These are phyloP conservation scores for Canis aureus DNA, from an alignment of 2,113 vertebrate genomes.

Conservation along the genomic window DNA sequence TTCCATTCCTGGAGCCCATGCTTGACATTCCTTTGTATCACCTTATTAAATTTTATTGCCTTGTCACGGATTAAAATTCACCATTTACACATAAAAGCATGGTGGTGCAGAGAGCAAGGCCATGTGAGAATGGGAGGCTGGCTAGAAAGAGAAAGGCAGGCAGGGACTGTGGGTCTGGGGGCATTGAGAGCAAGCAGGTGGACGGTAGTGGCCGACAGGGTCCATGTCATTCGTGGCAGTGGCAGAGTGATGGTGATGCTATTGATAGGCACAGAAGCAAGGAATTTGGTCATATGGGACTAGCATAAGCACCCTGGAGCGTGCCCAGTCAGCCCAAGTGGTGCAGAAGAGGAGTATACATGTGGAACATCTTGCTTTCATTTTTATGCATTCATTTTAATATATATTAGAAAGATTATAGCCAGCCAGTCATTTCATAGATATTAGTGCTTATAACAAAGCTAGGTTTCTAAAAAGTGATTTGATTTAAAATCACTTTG, in stretches of 20 bases:
- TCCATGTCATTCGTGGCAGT: not conserved
- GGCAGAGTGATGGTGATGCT: not conserved
- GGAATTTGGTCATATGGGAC: not conserved
- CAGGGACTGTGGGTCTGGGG: not conserved
- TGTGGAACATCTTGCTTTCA: not conserved
- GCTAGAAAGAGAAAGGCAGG: not conserved
- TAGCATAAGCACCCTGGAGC: fast-evolving
- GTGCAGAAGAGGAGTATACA: no score
- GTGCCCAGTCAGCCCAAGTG: fast-evolving
- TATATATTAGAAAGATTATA: not conserved
- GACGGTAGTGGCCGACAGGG: fast-evolving
- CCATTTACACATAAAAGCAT: not conserved
- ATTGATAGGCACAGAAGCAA: fast-evolving
- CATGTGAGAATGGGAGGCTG: not conserved
- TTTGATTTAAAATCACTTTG: not conserved
- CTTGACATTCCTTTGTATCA: conserved; percentile 40
- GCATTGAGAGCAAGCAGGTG: not conserved
- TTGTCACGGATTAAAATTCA: conserved; percentile 44
- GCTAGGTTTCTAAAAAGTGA: not conserved
- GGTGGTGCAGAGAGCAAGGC: not conserved
- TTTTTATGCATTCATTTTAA: not conserved
- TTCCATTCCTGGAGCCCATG: conserved; percentile 2
- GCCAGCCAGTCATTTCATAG: not conserved
- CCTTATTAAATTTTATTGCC: conserved; percentile 22
- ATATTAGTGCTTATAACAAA: not conserved